These are phyloP conservation scores for Hippopotamus amphibius DNA, from an alignment of 2,113 vertebrate species.

Conservation along the genomic window DNA sequence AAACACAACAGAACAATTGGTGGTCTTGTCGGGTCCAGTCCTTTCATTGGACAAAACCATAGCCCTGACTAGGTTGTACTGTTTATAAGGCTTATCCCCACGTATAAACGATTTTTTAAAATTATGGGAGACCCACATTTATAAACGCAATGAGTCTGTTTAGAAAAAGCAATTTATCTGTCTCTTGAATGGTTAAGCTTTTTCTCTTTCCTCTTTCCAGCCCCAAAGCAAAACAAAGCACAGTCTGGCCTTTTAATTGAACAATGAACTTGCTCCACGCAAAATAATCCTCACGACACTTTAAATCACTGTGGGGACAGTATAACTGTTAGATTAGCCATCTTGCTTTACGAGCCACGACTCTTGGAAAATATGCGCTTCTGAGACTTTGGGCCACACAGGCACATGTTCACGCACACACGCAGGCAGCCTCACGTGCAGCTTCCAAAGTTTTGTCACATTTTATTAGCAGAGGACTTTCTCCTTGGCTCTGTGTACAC, in stretches of 20 bases:
- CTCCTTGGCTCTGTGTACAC: background rate
- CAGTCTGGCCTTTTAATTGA: slow-evolving; percentile 82
- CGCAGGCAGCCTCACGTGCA: background rate
- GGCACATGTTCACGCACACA: background rate
- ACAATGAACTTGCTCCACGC: slow-evolving; percentile 73
- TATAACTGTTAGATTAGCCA: background rate
- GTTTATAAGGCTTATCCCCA: slow-evolving; percentile 84
- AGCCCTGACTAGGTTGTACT: slow-evolving; percentile 76
- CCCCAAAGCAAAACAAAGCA: slow-evolving; percentile 84
- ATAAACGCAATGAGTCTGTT: slow-evolving; percentile 86
- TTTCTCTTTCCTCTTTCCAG: slow-evolving; percentile 74
- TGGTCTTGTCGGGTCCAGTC: slow-evolving; percentile 82
- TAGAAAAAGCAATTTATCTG: slow-evolving; percentile 85
- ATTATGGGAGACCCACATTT: slow-evolving; percentile 85
- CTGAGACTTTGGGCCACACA: background rate
- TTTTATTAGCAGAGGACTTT: slow-evolving; percentile 62
- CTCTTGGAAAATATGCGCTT: slow-evolving; percentile 54
- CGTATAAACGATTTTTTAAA: slow-evolving; percentile 85
- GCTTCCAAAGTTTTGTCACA: slow-evolving; percentile 55
- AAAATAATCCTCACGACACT: slow-evolving; percentile 67
- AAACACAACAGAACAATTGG: slow-evolving; percentile 87
- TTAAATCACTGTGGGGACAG: background rate
- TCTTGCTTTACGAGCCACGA: background rate
- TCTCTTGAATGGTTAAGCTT: slow-evolving; percentile 81
- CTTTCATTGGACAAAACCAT: slow-evolving; percentile 83